Base-by-base conservation (phyloP, 2,888 invertebrate genomes). In the Epistrophella euchroma region DNA sequence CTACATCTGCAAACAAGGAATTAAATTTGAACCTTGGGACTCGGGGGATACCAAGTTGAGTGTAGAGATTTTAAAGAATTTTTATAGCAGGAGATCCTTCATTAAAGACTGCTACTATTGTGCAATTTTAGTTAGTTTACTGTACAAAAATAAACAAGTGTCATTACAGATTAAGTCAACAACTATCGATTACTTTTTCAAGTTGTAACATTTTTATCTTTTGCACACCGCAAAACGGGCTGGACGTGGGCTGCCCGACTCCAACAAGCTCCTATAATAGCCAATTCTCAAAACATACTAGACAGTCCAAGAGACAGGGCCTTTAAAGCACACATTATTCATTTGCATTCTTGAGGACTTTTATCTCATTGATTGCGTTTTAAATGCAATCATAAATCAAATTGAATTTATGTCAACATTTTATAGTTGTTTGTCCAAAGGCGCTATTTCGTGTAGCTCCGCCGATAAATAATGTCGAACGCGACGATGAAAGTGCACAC, bases 371-470 rank as follows among this genome's bases (percentile, higher is more conserved):
- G 90, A 90, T 90, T 90, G 90, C 90, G 89, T 90, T 90, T 90
- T 90, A 90, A 90, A 90, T 90, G 90, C 89, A 89, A 88, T 90
- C 90, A 90, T 90, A 90, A 90, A 90, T 90, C 90, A 90, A 90
- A 89, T 89, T 89, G 89, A 90, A 90, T 90, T 89, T 89, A 89
- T 90, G 90, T 90, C 90, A 90, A 90, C 89, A 89, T 90, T 90
- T 89, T 89, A 89, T 88, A 88, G 89, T 89, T 88, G 90, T 89
- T 89, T 90, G 89, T 89, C 89, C 88, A 88, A 89, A 89, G 90
- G 90, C 90, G 89, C 90, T 89, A 89, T 90, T 89, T 89, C 88
- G 88, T 89, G 89, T 89, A 88, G 88, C 88, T 88, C 85, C 85
- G 88, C 81, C 88, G 88, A 89, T 89, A 89, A 89, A 89, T 89